phyloP scores from a whole-genome alignment of 92 coral and sea anemone genomes.

The Parazoanthus atlanticus region DNA sequence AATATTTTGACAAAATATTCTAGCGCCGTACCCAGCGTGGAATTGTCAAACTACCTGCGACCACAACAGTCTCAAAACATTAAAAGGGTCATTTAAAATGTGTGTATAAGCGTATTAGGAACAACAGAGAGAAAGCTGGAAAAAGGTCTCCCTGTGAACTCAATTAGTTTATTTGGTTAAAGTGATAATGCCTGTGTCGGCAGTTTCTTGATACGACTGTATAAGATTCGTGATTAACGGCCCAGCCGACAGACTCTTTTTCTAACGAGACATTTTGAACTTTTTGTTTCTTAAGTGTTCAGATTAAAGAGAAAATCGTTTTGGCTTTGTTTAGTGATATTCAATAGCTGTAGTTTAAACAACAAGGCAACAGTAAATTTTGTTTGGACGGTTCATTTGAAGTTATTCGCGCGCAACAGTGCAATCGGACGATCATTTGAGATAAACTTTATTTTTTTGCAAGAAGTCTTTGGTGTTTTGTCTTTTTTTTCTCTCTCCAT shows the following conservation, averaged over 20 bases:
- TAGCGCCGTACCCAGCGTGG: slow-evolving; percentile 14
- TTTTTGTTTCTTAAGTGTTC: slow-evolving; percentile 11
- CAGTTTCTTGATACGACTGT: neutral
- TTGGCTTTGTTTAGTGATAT: slow-evolving; percentile 3
- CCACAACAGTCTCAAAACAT: neutral
- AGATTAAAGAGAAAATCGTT: slow-evolving; percentile 14
- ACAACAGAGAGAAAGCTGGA: neutral
- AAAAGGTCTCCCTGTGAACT: neutral
- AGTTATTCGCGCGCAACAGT: neutral
- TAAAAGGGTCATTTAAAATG: neutral
- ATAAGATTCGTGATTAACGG: neutral
- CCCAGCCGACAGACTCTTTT: neutral
- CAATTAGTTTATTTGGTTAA: slow-evolving; percentile 1
- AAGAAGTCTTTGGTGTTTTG: neutral
- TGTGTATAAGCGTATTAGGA: slow-evolving; percentile 6
- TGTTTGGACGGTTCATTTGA: neutral
- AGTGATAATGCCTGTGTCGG: too few relatives aligned
- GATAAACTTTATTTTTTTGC: neutral
- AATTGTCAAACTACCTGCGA: neutral
- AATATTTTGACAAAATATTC: neutral
- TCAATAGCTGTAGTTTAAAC: neutral
- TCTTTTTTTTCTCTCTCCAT: neutral
- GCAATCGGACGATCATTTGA: neutral
- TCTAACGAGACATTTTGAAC: neutral
- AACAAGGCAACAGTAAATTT: neutral